Base-by-base conservation (phyloP, 64 coral and sea anemone species). In the Montipora sp. region DNA sequence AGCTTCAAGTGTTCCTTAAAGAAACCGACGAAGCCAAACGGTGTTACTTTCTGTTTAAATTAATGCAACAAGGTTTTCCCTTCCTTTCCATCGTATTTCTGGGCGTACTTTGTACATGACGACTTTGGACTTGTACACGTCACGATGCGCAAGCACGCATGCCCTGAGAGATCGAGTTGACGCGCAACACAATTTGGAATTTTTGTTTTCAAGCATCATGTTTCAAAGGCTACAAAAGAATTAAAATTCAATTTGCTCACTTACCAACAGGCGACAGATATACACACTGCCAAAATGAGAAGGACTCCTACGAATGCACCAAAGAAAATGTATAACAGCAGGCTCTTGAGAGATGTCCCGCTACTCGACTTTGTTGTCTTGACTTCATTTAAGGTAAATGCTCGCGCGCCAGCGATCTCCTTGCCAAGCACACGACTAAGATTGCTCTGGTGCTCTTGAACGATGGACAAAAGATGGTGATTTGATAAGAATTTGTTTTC, bases 401-500 rank as follows among this genome's bases (percentile, higher is more conserved):
- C 19, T 7, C 16, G 44, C 63, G 8, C 18, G 8, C 65, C 65
- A 2, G 82, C 71, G 10, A 85, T 51, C 47, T 11, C 3, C 8
- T 4, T 50, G 5, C 7, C 82, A 19, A 72, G 19, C 18, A 19
- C 65, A 51, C 7, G 7, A 7, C 43, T 72, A 11, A 85, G 5
- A 45, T 23, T 71, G n/a, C 18, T 27, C 18, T 19, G 6, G 12
- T 48, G 21, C 61, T 72, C 47, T 72, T 12, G 2, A 20, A 70
- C 55, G 15, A 83, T 5, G 43, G 21, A 6, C 6, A 69, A 48
- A 18, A 83, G 60, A 46, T 19, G 5, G 60, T 68, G 8, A 2
- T 19, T 83, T 67, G 80, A 83, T 68, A 83, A n/a, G 36, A 83
- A 67, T 47, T n/a, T 83, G 80, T 47, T 19, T 4, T 68, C 80